These are phyloP conservation scores for Drosophila pectinifera DNA, from an alignment of 1,140 invertebrate species.

Conservation along the genomic window DNA sequence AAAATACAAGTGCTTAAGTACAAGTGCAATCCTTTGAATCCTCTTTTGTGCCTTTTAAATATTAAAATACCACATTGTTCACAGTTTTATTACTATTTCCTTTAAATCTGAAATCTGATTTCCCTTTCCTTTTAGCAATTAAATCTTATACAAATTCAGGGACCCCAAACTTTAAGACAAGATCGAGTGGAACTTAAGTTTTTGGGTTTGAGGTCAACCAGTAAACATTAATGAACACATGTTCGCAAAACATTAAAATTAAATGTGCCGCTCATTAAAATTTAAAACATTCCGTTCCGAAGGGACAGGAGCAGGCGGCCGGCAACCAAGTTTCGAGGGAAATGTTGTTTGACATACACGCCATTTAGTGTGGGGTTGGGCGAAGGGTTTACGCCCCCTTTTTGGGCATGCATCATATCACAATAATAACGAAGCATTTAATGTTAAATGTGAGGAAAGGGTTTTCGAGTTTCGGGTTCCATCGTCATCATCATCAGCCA, in stretches of 20 bases:
- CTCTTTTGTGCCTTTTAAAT: too few species aligned
- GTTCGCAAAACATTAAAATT: constrained; percentile 79
- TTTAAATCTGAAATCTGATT: not conserved
- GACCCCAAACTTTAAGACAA: constrained; percentile 18
- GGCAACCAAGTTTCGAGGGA: constrained; percentile 33
- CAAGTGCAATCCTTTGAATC: too few species aligned
- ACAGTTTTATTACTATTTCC: not conserved
- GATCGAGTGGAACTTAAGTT: constrained; percentile 7
- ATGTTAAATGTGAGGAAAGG: constrained; percentile 72
- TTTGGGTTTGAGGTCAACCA: constrained; percentile 28
- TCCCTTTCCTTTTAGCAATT: not conserved
- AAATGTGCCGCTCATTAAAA: constrained; percentile 79
- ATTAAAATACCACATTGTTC: too few species aligned
- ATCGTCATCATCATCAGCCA: constrained; percentile 34
- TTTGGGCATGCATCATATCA: constrained; percentile 63
- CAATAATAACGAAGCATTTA: constrained; percentile 83
- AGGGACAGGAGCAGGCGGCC: constrained; percentile 17
- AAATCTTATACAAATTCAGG: constrained; percentile 22
- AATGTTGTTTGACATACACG: constrained; percentile 65
- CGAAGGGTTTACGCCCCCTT: constrained; percentile 16
- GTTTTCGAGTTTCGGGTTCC: constrained; percentile 35
- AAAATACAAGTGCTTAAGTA: too few species aligned
- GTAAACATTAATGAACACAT: constrained; percentile 76
- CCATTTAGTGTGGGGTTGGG: constrained; percentile 25
- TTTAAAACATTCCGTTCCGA: constrained; percentile 66